Conservation (phyloP, 1,140 invertebrate genomes). For the Lanistes nyassanus region DNA sequence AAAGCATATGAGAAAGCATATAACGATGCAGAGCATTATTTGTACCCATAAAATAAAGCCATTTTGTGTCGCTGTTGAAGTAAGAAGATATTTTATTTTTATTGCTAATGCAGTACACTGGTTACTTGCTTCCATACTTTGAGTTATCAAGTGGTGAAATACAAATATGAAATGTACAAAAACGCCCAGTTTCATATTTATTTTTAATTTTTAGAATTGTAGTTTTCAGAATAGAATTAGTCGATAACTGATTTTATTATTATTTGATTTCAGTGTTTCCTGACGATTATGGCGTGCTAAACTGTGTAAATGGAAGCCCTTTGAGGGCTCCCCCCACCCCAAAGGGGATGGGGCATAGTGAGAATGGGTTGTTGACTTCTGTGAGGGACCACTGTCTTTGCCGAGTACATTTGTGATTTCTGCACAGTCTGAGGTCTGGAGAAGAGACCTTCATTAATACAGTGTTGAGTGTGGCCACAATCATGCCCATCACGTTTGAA, state of each 20-base stretch:
- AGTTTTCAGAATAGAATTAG: neutral
- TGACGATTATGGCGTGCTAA: conserved; percentile 52
- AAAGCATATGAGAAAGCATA: too few species aligned
- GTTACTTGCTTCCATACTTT: neutral
- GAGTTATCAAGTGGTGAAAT: neutral
- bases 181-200: neutral
- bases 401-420: neutral
- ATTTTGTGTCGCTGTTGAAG: too few species aligned
- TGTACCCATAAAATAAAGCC: too few species aligned
- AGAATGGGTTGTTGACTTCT: neutral
- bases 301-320: conserved; percentile 37
- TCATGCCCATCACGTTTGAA: conserved; percentile 43
- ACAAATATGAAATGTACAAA: too few species aligned
- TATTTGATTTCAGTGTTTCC: conserved; percentile 31
- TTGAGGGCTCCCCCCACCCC: conserved; percentile 29
- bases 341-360: neutral
- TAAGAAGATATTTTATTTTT: too few species aligned
- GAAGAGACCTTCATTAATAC: neutral
- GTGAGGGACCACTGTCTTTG: too few species aligned
- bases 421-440: neutral
- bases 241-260: conserved; percentile 13
- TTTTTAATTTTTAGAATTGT: conserved; percentile 4
- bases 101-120: neutral
- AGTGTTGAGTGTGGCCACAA: neutral
- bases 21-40: too few species aligned